phyloP scores from a whole-genome alignment of 2,797 vertebrate genomes.

The Anguilla megastoma region DNA sequence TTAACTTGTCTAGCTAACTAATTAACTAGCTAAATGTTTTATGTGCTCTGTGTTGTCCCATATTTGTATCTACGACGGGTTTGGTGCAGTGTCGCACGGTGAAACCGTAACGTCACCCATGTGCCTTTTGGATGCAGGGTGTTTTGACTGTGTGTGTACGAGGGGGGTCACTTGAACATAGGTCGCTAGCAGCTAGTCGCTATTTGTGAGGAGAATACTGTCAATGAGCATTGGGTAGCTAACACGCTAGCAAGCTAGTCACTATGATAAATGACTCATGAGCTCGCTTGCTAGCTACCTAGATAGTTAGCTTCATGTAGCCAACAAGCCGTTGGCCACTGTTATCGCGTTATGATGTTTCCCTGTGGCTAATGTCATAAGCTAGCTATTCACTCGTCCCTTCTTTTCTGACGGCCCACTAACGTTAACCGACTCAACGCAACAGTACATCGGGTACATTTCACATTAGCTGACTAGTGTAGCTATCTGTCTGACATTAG shows the following conservation, averaged over 20 bases:
- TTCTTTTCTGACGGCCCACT: background rate
- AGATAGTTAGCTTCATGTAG: constrained; percentile 1
- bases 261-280: constrained; percentile 9
- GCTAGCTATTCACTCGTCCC: constrained; percentile 55
- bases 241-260: constrained; percentile 21
- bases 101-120: constrained; percentile 15
- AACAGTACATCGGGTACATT: background rate
- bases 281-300: constrained; percentile 16
- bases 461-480: background rate
- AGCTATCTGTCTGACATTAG: background rate
- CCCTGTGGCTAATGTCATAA: background rate
- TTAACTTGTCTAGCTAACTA: background rate
- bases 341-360: background rate
- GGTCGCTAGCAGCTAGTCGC: background rate
- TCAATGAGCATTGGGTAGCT: constrained; percentile 35
- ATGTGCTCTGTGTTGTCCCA: background rate
- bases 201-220: background rate
- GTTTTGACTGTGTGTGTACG: background rate
- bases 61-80: constrained; percentile 18
- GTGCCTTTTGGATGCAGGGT: constrained; percentile 9
- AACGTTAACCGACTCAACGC: background rate
- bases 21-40: background rate
- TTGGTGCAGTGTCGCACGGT: constrained; percentile 36
- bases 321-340: constrained; percentile 43
- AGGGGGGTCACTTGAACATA: background rate